A percentile compares a stretch with the other conserved stretches of the same genome.
phyloP scores from a whole-genome alignment of 37 sponge, comb jelly and placozoan species.

The Cliona cf. orientalis region DNA sequence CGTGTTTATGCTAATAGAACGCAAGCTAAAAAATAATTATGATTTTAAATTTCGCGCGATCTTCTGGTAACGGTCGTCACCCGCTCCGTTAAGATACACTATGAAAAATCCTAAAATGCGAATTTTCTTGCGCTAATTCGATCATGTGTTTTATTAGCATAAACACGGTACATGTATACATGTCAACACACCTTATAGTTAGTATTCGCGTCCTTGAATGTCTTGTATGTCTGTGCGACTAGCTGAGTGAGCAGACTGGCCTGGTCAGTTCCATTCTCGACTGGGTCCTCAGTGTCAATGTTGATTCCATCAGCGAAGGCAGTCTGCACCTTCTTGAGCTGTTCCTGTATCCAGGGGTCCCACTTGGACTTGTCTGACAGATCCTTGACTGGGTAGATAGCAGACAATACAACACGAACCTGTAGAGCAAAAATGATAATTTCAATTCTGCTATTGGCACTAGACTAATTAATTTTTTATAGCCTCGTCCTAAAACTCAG shows the following conservation, averaged over 20 bases:
- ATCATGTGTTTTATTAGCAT: too few relatives aligned
- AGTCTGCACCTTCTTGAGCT: conserved; percentile 34
- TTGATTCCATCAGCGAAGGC: conserved; percentile 79
- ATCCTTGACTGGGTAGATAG: conserved; percentile 18
- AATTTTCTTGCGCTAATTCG: too few relatives aligned
- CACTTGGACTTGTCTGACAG: conserved; percentile 19
- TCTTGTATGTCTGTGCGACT: conserved; percentile 26
- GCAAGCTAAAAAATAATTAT: too few relatives aligned
- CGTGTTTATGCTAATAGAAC: too few relatives aligned
- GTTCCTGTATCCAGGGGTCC: conserved; percentile 31
- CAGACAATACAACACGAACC: conserved; percentile 64
- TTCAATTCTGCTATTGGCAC: too few relatives aligned
- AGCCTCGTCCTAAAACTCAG: too few relatives aligned
- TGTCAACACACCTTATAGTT: conserved; percentile 46
- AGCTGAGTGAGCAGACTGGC: conserved; percentile 21
- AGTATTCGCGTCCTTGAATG: conserved; percentile 54
- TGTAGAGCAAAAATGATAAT: neutral
- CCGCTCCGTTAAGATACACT: too few relatives aligned
- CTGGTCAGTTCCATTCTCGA: conserved; percentile 24
- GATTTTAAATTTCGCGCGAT: too few relatives aligned
- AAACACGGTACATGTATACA: neutral
- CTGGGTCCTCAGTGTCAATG: conserved; percentile 77
- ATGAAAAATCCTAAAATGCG: too few relatives aligned
- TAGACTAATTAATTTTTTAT: too few relatives aligned
- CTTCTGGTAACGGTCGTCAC: too few relatives aligned